A percentile compares a stretch with the other conserved stretches of the same genome.
Conservation (phyloP, 2,888 invertebrate genomes). For the Polydesmus complanatus region DNA sequence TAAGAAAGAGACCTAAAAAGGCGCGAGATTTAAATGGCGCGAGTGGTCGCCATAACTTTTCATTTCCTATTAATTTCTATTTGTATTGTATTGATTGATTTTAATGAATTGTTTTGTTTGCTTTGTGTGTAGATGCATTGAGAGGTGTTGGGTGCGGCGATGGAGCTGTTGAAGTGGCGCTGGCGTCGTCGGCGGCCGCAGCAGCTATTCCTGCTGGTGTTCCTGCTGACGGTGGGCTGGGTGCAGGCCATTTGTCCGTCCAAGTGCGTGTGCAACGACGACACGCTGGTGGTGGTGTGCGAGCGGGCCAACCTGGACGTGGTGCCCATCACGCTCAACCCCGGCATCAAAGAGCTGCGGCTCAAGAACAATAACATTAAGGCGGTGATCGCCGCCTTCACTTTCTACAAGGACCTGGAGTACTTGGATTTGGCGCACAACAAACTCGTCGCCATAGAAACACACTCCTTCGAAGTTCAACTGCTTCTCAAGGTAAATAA, state of each 20-base stretch:
- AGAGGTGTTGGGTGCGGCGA: neutral
- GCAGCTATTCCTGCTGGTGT: neutral
- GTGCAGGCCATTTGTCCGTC: conserved; percentile 55
- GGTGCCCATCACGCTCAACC: conserved; percentile 77
- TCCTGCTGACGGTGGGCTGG: neutral
- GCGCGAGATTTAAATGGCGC: too few relatives aligned
- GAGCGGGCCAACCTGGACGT: conserved; percentile 59
- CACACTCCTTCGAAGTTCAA: conserved; percentile 66
- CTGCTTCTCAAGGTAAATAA: conserved; percentile 50
- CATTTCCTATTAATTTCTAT: too few relatives aligned
- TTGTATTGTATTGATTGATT: too few relatives aligned
- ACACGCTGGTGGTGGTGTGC: conserved; percentile 61
- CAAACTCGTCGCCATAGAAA: conserved; percentile 61
- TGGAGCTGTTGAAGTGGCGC: neutral
- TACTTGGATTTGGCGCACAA: conserved; percentile 70
- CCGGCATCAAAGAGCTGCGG: conserved; percentile 47
- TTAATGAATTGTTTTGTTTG: neutral
- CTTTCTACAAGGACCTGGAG: conserved; percentile 63
- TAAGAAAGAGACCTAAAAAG: too few relatives aligned
- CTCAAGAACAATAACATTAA: conserved; percentile 70
- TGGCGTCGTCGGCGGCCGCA: neutral
- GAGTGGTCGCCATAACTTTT: too few relatives aligned
- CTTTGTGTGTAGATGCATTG: neutral
- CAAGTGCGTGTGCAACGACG: conserved; percentile 67
- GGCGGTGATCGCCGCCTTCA: conserved; percentile 59